Conservation (phyloP, 2,888 invertebrate genomes). For the Agrotis clavis region DNA sequence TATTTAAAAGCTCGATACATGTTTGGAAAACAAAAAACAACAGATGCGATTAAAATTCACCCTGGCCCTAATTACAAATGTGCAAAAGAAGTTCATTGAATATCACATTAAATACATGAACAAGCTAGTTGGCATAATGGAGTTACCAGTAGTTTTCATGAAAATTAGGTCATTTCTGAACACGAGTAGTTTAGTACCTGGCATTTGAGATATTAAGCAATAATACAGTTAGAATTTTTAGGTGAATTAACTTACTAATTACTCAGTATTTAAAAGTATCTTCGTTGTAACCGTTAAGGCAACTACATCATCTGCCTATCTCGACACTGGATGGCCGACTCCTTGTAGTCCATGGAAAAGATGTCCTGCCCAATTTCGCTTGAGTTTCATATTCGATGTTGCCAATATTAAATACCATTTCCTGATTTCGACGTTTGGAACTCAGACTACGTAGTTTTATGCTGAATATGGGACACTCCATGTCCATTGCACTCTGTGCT, state of each 20-base stretch:
- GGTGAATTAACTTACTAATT: not conserved
- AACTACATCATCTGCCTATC: too few relatives aligned
- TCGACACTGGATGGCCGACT: too few relatives aligned
- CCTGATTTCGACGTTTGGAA: too few relatives aligned
- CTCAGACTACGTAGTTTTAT: too few relatives aligned
- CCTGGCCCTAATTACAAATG: not conserved
- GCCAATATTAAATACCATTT: too few relatives aligned
- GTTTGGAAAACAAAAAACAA: not conserved
- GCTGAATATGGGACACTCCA: too few relatives aligned
- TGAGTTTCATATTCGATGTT: too few relatives aligned
- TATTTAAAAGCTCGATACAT: too few relatives aligned
- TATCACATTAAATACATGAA: constrained; percentile 3
- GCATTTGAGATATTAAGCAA: not conserved
- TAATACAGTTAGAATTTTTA: not conserved
- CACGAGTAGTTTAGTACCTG: not conserved
- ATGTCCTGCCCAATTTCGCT: too few relatives aligned
- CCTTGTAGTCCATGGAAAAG: too few relatives aligned
- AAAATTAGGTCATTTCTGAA: constrained; percentile 1
- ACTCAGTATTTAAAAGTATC: not conserved
- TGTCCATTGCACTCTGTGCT: too few relatives aligned
- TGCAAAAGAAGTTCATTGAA: constrained; percentile 1
- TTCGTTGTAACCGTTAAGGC: too few relatives aligned
- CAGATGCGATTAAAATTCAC: not conserved
- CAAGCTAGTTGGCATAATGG: not conserved
- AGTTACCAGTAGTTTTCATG: not conserved